phyloP scores from a whole-genome alignment of 2,797 vertebrate species.

The Heteromormyrus szaboi region DNA sequence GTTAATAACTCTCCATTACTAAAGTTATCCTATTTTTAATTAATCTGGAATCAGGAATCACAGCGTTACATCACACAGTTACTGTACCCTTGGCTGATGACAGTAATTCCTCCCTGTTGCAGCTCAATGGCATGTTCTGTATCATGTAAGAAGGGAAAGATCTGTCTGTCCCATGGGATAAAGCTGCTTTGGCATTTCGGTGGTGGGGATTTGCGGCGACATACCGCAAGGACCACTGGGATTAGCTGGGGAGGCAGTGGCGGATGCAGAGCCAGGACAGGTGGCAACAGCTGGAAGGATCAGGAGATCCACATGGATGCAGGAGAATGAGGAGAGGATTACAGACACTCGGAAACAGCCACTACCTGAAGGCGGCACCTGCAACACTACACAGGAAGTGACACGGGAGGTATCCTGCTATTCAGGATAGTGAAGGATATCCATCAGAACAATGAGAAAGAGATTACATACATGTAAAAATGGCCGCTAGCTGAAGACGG shows the following conservation, averaged over 20 bases:
- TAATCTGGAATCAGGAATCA: neutral
- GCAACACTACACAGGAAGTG: neutral
- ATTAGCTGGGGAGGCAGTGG: slow-evolving; percentile 63
- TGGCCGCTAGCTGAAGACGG: slow-evolving; percentile 54
- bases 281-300: neutral
- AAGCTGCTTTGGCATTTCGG: slow-evolving; percentile 64
- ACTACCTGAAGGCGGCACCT: slow-evolving; percentile 47
- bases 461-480: neutral
- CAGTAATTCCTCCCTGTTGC: neutral
- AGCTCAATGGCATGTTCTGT: neutral
- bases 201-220: slow-evolving; percentile 64
- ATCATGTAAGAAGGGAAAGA: slow-evolving; percentile 14
- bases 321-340: slow-evolving; percentile 32
- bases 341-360: slow-evolving; percentile 56
- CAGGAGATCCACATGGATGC: slow-evolving; percentile 30
- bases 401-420: neutral
- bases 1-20: neutral
- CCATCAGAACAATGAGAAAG: neutral
- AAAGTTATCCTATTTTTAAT: neutral
- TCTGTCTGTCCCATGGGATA: slow-evolving; percentile 53
- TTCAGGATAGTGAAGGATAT: neutral
- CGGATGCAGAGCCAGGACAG: slow-evolving; percentile 10
- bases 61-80: neutral
- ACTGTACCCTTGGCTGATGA: neutral
- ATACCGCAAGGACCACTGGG: slow-evolving; percentile 65